These are phyloP conservation scores for Ceratothoa steindachneri DNA, from an alignment of 2,888 invertebrate genomes.

Conservation along the genomic window DNA sequence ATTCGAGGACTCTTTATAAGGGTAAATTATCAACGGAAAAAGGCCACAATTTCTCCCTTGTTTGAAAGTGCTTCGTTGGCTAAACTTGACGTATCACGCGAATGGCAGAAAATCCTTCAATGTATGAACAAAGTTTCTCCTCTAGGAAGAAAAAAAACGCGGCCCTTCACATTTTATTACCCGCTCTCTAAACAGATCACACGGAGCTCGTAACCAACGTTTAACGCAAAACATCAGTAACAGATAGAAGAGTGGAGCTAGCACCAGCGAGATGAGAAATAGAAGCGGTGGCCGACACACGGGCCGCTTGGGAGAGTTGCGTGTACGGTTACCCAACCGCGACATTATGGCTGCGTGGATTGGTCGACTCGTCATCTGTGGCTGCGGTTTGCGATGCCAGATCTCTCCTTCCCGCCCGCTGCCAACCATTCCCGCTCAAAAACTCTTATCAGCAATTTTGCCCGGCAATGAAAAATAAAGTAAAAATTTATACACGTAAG, in stretches of 20 bases:
- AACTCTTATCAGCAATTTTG: background rate
- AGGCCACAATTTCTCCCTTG: constrained; percentile 7
- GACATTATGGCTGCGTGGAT: background rate
- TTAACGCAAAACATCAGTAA: no score
- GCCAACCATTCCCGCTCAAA: no score
- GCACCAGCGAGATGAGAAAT: no score
- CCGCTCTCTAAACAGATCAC: background rate
- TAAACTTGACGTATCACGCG: constrained; percentile 10
- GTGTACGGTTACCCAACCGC: background rate
- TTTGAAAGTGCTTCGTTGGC: constrained; percentile 8
- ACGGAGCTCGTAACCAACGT: no score
- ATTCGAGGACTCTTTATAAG: background rate
- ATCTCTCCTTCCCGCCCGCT: background rate
- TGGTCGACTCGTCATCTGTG: background rate
- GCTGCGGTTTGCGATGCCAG: background rate
- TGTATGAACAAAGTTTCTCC: background rate
- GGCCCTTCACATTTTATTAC: background rate
- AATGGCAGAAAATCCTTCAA: constrained; percentile 8
- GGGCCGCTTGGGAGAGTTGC: no score
- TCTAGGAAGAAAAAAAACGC: background rate
- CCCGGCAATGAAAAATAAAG: background rate
- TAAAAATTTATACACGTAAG: background rate
- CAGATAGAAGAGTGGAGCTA: no score
- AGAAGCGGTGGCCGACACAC: no score
- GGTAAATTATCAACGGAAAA: constrained; percentile 5